Evolutionary conservation across 2,113 vertebrate species (phyloP).

Genomic region (Mirounga angustirostris): DNA sequence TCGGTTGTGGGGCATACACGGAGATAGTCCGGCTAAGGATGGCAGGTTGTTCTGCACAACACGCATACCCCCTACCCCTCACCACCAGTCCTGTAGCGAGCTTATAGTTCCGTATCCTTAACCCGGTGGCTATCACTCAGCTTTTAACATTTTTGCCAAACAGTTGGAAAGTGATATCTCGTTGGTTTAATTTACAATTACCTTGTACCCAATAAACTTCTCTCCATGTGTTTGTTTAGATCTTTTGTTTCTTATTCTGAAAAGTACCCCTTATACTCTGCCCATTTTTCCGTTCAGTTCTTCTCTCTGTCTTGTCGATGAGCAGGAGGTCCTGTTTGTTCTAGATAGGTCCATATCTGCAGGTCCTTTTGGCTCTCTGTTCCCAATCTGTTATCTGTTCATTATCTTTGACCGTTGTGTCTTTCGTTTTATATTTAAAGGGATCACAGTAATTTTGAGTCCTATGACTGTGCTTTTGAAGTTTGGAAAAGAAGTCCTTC

Average conservation of each 20-base stretch:
- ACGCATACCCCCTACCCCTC: too few species aligned
- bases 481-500: not conserved
- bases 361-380: not conserved
- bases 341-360: not conserved
- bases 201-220: not conserved
- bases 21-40: not conserved
- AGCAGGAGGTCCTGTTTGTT: not conserved
- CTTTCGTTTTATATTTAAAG: not conserved
- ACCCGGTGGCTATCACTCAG: not conserved
- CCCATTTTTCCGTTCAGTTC: not conserved
- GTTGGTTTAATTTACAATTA: not conserved
- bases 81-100: not conserved
- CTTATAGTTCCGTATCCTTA: not conserved
- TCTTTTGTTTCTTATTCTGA: not conserved
- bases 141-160: not conserved
- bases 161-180: not conserved
- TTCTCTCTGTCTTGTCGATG: not conserved
- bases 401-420: not conserved
- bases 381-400: not conserved
- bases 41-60: not conserved
- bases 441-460: not conserved
- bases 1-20: accelerated
- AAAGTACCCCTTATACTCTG: not conserved
- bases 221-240: not conserved
- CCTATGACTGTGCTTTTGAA: not conserved